A percentile compares a stretch with the other conserved stretches of the same genome.
Evolutionary conservation across 1,140 invertebrate genomes (phyloP).

Genomic region (Pogonomyrmex californicus): DNA sequence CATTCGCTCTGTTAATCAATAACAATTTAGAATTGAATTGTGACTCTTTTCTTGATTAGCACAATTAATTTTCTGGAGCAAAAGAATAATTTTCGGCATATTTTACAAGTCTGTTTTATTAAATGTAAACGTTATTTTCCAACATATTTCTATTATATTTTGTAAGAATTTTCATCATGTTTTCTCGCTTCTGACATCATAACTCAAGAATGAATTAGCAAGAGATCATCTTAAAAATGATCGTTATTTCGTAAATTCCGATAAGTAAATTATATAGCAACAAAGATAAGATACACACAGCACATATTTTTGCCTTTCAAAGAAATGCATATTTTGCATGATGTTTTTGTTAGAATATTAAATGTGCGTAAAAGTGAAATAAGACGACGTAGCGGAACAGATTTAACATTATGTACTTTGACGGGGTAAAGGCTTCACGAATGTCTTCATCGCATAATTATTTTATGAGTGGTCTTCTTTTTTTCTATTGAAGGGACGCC

Average conservation of each 20-base stretch:
- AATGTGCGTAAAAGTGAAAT: constrained; percentile 9
- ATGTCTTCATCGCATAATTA: not conserved
- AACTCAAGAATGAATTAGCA: too few relatives aligned
- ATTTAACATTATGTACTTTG: not conserved
- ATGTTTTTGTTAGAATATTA: not conserved
- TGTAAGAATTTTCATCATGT: too few relatives aligned
- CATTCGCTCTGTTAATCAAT: too few relatives aligned
- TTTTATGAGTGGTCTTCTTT: not conserved
- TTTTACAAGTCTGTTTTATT: too few relatives aligned
- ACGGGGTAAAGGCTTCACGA: not conserved
- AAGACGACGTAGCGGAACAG: constrained; percentile 2
- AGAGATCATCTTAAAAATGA: too few relatives aligned
- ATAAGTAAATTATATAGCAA: not conserved
- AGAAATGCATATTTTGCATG: not conserved
- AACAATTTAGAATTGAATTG: too few relatives aligned
- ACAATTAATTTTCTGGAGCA: too few relatives aligned
- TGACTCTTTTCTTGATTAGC: too few relatives aligned
- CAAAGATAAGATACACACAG: not conserved
- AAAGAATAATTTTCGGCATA: too few relatives aligned
- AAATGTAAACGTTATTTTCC: too few relatives aligned
- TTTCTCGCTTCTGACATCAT: too few relatives aligned
- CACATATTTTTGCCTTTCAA: not conserved
- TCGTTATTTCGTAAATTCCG: not conserved
- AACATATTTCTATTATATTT: too few relatives aligned
- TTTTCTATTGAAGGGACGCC: not conserved